A percentile compares a stretch with the other conserved stretches of the same genome.
phyloP scores from a whole-genome alignment of 2,888 invertebrate species.

The Capitulum mitella region DNA sequence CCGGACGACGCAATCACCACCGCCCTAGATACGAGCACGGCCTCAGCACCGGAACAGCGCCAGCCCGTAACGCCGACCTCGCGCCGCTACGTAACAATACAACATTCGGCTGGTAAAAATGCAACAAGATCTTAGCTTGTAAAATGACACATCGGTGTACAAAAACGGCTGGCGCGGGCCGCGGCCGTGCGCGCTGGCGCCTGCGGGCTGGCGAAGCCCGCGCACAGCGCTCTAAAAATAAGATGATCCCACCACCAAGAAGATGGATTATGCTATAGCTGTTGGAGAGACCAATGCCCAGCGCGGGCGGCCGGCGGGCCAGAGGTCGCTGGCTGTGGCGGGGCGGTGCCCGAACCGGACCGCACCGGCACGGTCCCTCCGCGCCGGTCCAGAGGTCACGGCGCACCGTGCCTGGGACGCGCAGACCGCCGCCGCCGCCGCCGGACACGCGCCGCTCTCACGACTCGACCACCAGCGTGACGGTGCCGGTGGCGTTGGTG shows the following conservation, averaged over 20 bases:
- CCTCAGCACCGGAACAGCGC: neutral
- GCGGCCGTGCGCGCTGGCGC: neutral
- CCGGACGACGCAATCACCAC: neutral
- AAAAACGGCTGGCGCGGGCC: neutral
- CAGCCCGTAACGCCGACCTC: neutral
- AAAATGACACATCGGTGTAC: neutral
- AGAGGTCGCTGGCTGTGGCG: too few species aligned
- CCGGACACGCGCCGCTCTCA: slow-evolving; percentile 28
- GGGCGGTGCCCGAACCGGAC: too few species aligned
- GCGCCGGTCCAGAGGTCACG: too few species aligned
- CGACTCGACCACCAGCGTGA: slow-evolving; percentile 47
- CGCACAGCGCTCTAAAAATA: neutral
- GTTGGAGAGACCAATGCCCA: neutral
- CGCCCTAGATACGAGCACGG: neutral
- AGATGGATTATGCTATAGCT: neutral
- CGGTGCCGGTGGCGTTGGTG: slow-evolving; percentile 48
- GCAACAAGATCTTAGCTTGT: neutral
- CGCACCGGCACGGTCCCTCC: too few species aligned
- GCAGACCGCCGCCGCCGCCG: too few species aligned
- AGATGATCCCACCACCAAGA: slow-evolving; percentile 7
- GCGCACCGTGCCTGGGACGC: too few species aligned
- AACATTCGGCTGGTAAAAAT: neutral
- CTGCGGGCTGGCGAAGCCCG: neutral
- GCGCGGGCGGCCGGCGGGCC: slow-evolving; percentile 27
- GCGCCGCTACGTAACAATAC: neutral